Conservation (phyloP, 2,888 invertebrate species). For the Ennomos fuscantarius region DNA sequence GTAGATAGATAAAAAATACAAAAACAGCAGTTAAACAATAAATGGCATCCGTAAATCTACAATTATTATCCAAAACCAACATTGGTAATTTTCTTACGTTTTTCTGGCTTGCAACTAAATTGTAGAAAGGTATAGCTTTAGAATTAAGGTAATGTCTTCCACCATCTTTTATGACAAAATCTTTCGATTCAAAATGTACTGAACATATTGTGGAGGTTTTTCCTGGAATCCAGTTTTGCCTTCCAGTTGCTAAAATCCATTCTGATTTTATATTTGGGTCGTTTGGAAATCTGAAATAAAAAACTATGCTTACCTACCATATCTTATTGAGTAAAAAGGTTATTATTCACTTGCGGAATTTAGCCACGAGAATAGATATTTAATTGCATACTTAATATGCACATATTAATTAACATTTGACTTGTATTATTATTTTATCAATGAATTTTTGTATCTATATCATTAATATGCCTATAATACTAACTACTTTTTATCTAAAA, state of each 20-base stretch:
- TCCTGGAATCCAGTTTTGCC: conserved; percentile 12
- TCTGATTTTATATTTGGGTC: conserved; percentile 5
- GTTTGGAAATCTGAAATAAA: conserved; percentile 18
- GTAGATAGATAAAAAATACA: no score
- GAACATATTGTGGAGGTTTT: conserved; percentile 22
- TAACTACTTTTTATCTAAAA: no score
- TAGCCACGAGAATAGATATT: background rate
- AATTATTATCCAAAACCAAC: background rate
- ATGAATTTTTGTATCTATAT: no score
- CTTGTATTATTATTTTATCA: no score
- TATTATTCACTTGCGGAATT: background rate
- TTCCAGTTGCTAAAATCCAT: conserved; percentile 21
- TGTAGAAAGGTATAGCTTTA: conserved; percentile 9
- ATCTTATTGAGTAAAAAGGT: no score
- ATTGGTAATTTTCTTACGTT: conserved; percentile 1
- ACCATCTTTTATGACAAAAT: conserved; percentile 19
- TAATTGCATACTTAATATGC: background rate
- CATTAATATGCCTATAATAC: no score
- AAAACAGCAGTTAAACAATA: background rate
- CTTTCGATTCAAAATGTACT: conserved; percentile 13
- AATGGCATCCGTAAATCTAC: no score
- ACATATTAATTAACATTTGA: no score
- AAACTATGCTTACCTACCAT: background rate
- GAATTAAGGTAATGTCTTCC: conserved; percentile 16
- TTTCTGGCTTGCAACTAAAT: background rate